A percentile compares a stretch with the other conserved stretches of the same genome.
Evolutionary conservation across 2,888 invertebrate species (phyloP).

Genomic region (Drosophila mercatorum): DNA sequence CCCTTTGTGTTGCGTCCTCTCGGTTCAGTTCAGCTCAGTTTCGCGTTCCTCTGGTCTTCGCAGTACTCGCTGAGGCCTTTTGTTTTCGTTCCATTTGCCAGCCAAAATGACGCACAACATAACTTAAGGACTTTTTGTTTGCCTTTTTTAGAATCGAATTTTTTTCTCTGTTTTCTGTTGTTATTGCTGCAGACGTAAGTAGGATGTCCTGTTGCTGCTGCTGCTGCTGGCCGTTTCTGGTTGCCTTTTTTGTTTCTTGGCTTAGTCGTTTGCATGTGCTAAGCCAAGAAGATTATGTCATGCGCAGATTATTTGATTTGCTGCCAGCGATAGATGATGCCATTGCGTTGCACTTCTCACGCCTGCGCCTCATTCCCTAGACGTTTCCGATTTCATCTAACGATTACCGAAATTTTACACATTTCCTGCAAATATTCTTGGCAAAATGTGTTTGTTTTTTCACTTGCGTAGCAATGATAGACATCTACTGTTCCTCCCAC

Average conservation of each 20-base stretch:
- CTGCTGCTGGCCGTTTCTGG: constrained; percentile 25
- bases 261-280: constrained; percentile 70
- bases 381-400: constrained; percentile 68
- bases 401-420: constrained; percentile 65
- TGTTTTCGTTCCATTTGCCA: constrained; percentile 66
- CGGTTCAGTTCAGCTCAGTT: constrained; percentile 18
- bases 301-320: constrained; percentile 65
- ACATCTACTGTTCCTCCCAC: constrained; percentile 42
- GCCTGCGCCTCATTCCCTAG: constrained; percentile 44
- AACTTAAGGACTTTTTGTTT: constrained; percentile 84
- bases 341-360: constrained; percentile 77
- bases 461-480: constrained; percentile 52
- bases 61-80: constrained; percentile 38
- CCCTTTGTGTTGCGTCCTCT: constrained; percentile 44
- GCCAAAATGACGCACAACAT: constrained; percentile 78
- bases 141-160: constrained; percentile 77
- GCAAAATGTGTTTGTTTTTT: constrained; percentile 68
- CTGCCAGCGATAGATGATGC: constrained; percentile 51
- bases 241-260: constrained; percentile 49
- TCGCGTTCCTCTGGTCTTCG: constrained; percentile 36
- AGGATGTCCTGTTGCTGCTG: constrained; percentile 73
- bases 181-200: constrained; percentile 58
- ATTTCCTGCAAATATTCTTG: constrained; percentile 58
- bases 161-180: constrained; percentile 21
- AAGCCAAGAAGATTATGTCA: constrained; percentile 71